A percentile compares a stretch with the other conserved stretches of the same genome.
Conservation (phyloP, 2,888 invertebrate species). For the Vesta saturnalis region DNA sequence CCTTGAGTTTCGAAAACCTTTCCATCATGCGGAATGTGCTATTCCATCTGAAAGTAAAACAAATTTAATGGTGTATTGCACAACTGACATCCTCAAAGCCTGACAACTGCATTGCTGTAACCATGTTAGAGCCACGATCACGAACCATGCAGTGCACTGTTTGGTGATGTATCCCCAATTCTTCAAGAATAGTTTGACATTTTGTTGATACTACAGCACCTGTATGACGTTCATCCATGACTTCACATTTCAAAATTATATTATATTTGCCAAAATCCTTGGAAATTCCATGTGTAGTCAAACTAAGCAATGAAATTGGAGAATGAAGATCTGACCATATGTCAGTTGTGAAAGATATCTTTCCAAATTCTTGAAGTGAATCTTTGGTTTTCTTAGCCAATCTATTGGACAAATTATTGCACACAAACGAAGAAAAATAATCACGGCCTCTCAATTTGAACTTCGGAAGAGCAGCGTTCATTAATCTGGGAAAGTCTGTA, state of each 20-base stretch:
- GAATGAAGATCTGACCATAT: neutral
- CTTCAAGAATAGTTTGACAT: neutral
- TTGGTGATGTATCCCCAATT: neutral
- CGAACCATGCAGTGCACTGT: neutral
- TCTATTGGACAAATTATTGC: neutral
- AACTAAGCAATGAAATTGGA: neutral
- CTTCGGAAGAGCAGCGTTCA: constrained; percentile 7
- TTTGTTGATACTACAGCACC: neutral
- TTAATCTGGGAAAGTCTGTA: neutral
- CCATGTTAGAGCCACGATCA: neutral
- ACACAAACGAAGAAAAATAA: constrained; percentile 2
- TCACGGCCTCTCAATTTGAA: neutral
- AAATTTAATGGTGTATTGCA: neutral
- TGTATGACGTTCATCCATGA: neutral
- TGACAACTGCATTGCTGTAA: neutral
- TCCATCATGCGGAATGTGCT: no score
- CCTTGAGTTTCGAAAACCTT: no score
- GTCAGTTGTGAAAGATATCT: constrained; percentile 5
- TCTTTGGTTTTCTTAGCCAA: neutral
- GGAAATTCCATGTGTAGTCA: neutral
- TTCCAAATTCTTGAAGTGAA: constrained; percentile 4
- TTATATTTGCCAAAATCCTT: neutral
- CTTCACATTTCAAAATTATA: constrained; percentile 5
- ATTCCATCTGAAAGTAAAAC: neutral
- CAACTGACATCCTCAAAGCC: neutral